Base-by-base conservation (phyloP, 92 coral and sea anemone genomes). In the Parazoanthus darwini region DNA sequence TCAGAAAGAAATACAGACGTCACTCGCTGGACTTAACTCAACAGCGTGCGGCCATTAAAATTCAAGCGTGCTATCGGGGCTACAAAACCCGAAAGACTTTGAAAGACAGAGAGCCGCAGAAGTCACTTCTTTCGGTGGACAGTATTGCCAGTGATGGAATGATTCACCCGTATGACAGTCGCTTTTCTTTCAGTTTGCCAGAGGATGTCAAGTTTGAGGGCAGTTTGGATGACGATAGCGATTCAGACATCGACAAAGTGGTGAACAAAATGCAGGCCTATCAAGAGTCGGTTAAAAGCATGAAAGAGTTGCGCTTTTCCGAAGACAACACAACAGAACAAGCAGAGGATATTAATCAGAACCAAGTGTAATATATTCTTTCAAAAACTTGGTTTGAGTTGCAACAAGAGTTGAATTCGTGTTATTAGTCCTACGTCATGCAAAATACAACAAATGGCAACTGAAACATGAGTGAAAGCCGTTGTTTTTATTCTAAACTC, bases 21-120 rank as follows among this genome's bases (percentile, higher is more conserved):
- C 79, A 86, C 5, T 89, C 94, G 5, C 26, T 84, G 22, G 67
- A 84, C 78, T 48, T 26, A 54, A 29, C 67, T 16, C 78, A 84
- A 48, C 42, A 84, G 11, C 8, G 25, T 39, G 99, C 99, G 16
- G 99, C 99, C 13, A 85, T 89, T 20, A 79, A 91, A 78, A 94
- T 97, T 82, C 99, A 96, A 80, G 98, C 98, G 71, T 90, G 94
- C 86, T 95, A 91, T 92, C 96, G 94, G 86, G 98, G 98, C n/a
- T 93, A 93, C 95, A 88, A 38, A 78, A 81, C 92, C 23, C 88
- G 90, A 74, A 75, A 75, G 66, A 48, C 78, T 5, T 86, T 89
- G 65, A 85, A 74, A 39, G 81, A 77, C 6, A 91, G 72, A 58
- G 58, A 81, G 23, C 84, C 33, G 43, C 65, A 78, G n/a, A 74